phyloP scores from a whole-genome alignment of 2,113 vertebrate genomes.

The Thamnaconus septentrionalis region DNA sequence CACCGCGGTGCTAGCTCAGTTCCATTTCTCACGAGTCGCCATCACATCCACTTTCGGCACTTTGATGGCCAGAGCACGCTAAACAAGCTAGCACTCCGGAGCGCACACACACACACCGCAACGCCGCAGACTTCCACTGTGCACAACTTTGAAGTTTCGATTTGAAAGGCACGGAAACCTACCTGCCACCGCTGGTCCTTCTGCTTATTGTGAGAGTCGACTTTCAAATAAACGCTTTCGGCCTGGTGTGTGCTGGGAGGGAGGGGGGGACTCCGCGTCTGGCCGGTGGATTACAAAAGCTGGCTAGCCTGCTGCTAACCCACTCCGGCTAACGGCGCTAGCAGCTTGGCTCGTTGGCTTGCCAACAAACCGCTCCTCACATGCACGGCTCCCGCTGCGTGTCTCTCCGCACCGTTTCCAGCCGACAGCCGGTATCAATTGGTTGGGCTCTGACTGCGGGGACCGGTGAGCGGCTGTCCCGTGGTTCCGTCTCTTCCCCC shows the following conservation, averaged over 20 bases:
- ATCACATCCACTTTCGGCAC: conserved; percentile 57
- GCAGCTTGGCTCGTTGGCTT: conserved; percentile 47
- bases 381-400: conserved; percentile 27
- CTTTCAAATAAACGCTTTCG: conserved; percentile 30
- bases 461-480: conserved; percentile 36
- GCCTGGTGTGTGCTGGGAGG: conserved; percentile 51
- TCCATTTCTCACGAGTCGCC: conserved; percentile 66
- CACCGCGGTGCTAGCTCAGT: conserved; percentile 35
- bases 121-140: too few relatives aligned
- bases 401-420: conserved; percentile 7
- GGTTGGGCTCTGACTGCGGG: conserved; percentile 28
- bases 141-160: neutral
- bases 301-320: conserved; percentile 69
- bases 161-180: conserved; percentile 16
- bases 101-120: too few relatives aligned
- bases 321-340: conserved; percentile 61
- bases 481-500: conserved; percentile 28
- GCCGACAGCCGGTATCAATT: conserved; percentile 18
- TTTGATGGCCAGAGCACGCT: conserved; percentile 41
- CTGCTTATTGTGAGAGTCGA: conserved; percentile 9
- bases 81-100: conserved; percentile 44
- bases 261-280: conserved; percentile 29
- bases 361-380: conserved; percentile 52
- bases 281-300: conserved; percentile 79
- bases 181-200: conserved; percentile 70